Base-by-base conservation (phyloP, 2,797 vertebrate genomes). In the Euphonia xanthogaster region DNA sequence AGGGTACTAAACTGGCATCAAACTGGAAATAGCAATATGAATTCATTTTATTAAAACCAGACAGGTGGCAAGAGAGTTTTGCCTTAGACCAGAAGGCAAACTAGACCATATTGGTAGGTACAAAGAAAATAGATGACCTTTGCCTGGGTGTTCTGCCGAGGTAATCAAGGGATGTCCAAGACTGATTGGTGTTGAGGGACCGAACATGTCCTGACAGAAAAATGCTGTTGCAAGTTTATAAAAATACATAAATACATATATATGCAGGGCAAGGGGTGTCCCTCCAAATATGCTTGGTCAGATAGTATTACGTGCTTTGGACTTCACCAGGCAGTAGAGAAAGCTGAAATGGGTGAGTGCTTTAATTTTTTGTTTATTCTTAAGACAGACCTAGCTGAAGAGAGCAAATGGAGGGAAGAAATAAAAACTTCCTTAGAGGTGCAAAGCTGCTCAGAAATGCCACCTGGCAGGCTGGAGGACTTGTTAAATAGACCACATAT, bases 131-230 rank as follows among this genome's bases (percentile, higher is more conserved):
- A 39, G 44, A 4, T 0, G 0, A 61, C 13, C 30, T 62, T 73
- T 54, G 63, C 33, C 14, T 7, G 20, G 23, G 6, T 2, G 7
- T 17, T 62, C 30, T 42, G 16, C 12, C 0, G 0, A 30, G 28
- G 22, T 37, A 17, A 23, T n/a, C 37, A 27, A 54, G 28, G 4
- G 23, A 4, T 61, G 17, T 39, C 14, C 23, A 37, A 47, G 47
- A 21, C 42, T 28, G 33, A 8, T 61, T 42, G 54, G 42, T 44
- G 22, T n/a, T 70, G 73, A 48, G 30, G 16, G 17, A 44, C 22
- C 20, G 12, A 88, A 37, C 1, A 4, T 14, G 20, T 81, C 25
- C 66, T 44, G n/a, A 48, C 18, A 47, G n/a, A 66, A 72, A 61
- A 91, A 37, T 44, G 15, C 42, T 45, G 17, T 40, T 40, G 27